Conservation (phyloP, 2,888 invertebrate genomes). For the Eupithecia inturbata region DNA sequence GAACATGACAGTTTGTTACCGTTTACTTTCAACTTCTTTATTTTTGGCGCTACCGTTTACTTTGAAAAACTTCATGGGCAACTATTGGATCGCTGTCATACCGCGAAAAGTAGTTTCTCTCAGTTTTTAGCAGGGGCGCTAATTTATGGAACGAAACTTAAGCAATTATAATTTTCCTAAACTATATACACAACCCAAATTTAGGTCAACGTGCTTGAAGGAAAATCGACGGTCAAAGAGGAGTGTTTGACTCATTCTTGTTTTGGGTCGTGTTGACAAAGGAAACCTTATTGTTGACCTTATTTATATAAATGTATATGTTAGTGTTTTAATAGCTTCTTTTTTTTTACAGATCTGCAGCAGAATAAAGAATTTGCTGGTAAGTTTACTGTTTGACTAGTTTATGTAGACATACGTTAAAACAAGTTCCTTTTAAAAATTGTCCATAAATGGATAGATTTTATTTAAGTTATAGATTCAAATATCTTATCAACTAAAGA, state of each 20-base stretch:
- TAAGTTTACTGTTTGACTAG: background rate
- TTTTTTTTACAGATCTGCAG: slow-evolving; percentile 1
- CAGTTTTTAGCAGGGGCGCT: too few species aligned
- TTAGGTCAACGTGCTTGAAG: background rate
- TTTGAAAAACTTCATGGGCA: background rate
- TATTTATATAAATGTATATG: background rate
- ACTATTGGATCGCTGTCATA: background rate
- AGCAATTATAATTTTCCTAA: background rate
- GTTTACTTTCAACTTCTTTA: too few species aligned
- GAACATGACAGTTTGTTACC: background rate
- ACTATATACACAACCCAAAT: background rate
- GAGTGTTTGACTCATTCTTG: background rate
- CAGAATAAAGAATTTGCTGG: background rate
- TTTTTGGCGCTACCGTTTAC: too few species aligned
- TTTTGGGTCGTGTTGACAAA: background rate
- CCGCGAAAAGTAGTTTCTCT: too few species aligned
- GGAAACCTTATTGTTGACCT: background rate
- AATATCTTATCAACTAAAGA: background rate
- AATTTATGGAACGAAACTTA: background rate
- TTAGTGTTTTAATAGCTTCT: background rate
- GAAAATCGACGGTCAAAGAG: background rate
- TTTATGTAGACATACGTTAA: background rate
- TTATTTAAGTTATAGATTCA: background rate
- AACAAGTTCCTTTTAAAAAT: too few species aligned
- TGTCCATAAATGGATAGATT: background rate